phyloP scores from a whole-genome alignment of 2,113 vertebrate genomes.

The Antechinus stuartii region DNA sequence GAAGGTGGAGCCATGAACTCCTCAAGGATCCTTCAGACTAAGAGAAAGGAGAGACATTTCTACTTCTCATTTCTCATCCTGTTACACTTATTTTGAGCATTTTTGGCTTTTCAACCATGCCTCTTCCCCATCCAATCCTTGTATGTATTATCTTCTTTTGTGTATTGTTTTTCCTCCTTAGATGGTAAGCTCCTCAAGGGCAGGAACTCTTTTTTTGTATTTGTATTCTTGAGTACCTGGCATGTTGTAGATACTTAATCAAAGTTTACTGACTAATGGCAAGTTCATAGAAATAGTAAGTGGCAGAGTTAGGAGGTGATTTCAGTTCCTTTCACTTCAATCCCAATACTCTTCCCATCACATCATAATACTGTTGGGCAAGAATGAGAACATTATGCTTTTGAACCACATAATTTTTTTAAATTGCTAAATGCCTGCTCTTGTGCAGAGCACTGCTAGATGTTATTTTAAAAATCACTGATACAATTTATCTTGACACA shows the following conservation, averaged over 20 bases:
- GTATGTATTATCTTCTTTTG: background rate
- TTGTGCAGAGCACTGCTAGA: background rate
- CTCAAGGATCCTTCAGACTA: background rate
- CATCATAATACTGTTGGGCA: background rate
- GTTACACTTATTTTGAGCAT: background rate
- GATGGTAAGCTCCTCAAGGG: background rate
- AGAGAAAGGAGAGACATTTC: background rate
- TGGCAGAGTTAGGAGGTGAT: background rate
- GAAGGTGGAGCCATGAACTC: background rate
- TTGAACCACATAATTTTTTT: background rate
- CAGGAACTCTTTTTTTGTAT: background rate
- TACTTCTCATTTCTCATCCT: background rate
- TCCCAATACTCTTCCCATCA: background rate
- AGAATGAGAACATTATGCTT: background rate
- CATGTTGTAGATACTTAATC: background rate
- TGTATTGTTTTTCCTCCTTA: background rate
- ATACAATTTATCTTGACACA: slow-evolving; percentile 4
- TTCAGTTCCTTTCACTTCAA: background rate
- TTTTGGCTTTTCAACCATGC: background rate
- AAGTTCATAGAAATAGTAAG: background rate
- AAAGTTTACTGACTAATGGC: background rate
- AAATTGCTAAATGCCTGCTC: background rate
- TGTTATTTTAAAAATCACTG: background rate
- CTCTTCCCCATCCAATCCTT: background rate
- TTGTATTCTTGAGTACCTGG: background rate